Conservation (phyloP, 2,797 vertebrate species). For the Passerculus sandwichensis region DNA sequence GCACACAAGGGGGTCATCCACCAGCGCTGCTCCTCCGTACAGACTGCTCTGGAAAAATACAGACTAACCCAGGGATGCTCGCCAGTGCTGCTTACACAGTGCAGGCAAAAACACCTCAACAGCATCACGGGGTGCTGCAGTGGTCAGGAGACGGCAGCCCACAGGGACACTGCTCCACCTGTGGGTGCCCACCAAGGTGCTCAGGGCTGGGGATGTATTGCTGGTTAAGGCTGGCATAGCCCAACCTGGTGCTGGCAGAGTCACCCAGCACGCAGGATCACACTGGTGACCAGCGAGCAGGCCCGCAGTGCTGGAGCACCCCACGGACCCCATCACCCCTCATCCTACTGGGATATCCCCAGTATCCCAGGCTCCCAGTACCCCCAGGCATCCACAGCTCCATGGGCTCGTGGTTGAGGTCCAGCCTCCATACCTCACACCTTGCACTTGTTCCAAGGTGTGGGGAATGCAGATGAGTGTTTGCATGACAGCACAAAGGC, state of each 20-base stretch:
- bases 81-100: neutral
- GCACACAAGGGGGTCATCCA: neutral
- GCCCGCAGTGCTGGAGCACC: rapidly evolving
- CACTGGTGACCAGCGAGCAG: rapidly evolving
- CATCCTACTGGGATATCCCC: rapidly evolving
- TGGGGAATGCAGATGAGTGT: neutral
- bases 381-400: rapidly evolving
- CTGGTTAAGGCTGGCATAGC: neutral
- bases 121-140: neutral
- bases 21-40: neutral
- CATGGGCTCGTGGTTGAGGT: rapidly evolving
- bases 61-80: neutral
- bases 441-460: neutral
- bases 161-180: neutral
- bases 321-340: rapidly evolving
- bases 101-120: neutral
- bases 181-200: neutral
- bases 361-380: too few relatives aligned
- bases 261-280: neutral
- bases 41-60: neutral
- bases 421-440: rapidly evolving
- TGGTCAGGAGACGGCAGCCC: neutral
- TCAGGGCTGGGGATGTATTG: rapidly evolving
- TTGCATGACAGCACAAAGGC: rapidly evolving
- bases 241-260: rapidly evolving